Base-by-base conservation (phyloP, 2,888 invertebrate species). In the Dorcus hopei region DNA sequence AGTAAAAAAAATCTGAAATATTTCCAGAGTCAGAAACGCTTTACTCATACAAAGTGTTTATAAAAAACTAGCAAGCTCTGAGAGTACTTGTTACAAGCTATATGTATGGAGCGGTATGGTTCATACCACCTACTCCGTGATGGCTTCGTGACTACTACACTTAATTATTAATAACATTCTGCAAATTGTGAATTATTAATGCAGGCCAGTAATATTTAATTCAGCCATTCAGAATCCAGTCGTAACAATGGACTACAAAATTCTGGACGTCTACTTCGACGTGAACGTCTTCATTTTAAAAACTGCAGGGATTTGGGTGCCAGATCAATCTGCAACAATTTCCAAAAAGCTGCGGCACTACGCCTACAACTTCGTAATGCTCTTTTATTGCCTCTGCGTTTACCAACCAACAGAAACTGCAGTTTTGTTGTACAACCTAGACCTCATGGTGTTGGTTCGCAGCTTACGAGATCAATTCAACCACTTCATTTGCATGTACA, bases 281-380 rank as follows among this genome's bases (percentile, higher is more conserved):
- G 58, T 54, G 19, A 64, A 64, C 50, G 23, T 60, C 3, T 62
- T 61, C 38, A 63, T 67, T 38, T 52, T 67, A 16, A 63, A 61
- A 59, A 48, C 55, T 1, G 61, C 61, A 33, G 67, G 63, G 3
- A 38, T 67, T 33, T 67, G 67, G 67, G 41, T 67, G 14, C 61
- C 63, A 8, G 49, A 58, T 8, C 52, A 43, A 45, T 40, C 47
- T 2, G 38, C 26, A 33, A 33, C 54, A 38, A 55, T 41, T 23
- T 51, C 38, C 47, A 54, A 38, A 14, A 38, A 52, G 8, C 19
- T 52, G 8, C 38, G 39, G 7, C 55, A 54, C 48, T 45, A 49
- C 33, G 9, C 33, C 1, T 59, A 57, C 23, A 61, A 52, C 41
- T 26, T 42, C 9, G 9, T 63, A 3, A 26, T 61, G 5, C 41